Evolutionary conservation across 2,797 vertebrate genomes (phyloP), one percentile per base, ranked within the genome.

Genomic region (Leptodactylus fallax): DNA sequence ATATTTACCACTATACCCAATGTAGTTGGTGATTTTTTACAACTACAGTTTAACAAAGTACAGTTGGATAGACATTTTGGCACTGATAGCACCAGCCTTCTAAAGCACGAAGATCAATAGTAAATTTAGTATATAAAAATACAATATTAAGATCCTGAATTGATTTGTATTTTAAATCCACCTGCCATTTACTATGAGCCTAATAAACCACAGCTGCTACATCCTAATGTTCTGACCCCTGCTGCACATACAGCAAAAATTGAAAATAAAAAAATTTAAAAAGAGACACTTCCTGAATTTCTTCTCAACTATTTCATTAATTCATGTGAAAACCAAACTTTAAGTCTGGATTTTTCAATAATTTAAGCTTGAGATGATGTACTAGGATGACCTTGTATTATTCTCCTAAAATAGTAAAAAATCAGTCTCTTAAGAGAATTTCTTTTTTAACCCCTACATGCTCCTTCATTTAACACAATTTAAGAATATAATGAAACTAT

Each of bases 151-250:
- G 23, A 9, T 27, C 21, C 17, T 19, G 8, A 72, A 58, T 72
- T 76, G 8, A 84, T 84, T 84, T 74, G 27, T 67, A 74, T 47
- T 95, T 91, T 91, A 92, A 93, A 94, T 93, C 93, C 94, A 95
- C 95, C 95, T 95, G 94, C 92, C 94, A 93, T 92, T 91, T 93
- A 93, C 91, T 93, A 89, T 90, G 91, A 90, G 93, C 92, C 90
- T 97, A 98, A 98, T 97, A 93, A 96, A 94, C 95, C 94, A 96
- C 97, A 97, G 97, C 96, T 97, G 97, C 94, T 88, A 92, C 93
- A 93, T 92, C 92, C 95, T 96, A 98, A 97, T 96, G 96, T 94
- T 92, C 88, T 93, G 92, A 95, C 96, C 96, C 45, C 95, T 91
- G 94, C 74, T 94, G 96, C 92, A 94, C 77, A 94, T 92, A 95